Base-by-base conservation (phyloP, 2,113 vertebrate species). In the Erythrolamprus reginae region DNA sequence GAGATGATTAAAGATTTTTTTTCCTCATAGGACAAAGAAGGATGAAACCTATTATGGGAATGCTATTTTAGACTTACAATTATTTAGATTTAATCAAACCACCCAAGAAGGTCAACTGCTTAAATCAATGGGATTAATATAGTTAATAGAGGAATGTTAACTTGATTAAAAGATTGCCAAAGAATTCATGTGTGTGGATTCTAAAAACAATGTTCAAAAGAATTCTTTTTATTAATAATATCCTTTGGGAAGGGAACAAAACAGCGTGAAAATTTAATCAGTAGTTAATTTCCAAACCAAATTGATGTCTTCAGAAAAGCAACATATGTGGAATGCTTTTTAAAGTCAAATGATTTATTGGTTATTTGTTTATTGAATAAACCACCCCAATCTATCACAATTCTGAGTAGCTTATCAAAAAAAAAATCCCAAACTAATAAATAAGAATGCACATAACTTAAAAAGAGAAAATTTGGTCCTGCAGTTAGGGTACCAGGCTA, bases 161-260 rank as follows among this genome's bases (percentile, higher is more conserved):
- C 53, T 51, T 92, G 88, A 88, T 86, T 92, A 93, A 89, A 91
- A 90, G 24, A 77, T 8, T 50, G 70, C 82, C 42, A 90, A 45
- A 1, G 0, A n/a, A 88, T 93, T 65, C 89, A 52, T 89, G 13
- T 4, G 2, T 45, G 91, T 47, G 42, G 56, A 89, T 70, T 86
- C 56, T 4, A 15, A 87, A 28, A 87, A 45, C 83, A 91, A 84
- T 1, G 84, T 77, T 91, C 70, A 77, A 53, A 7, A 91, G 42
- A 1, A 13, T 82, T 56, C 48, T 58, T 33, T 23, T 7, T 0
- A 28, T 0, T 90, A 45, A 21, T 28, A 89, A 42, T 55, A 61
- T 45, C 33, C 24, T 47, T 87, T 47, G 4, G 82, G 10, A 24
- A 17, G 24, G 5, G 82, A 17, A 12, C 1, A 28, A 47, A 48